Evolutionary conservation across 1,140 invertebrate genomes (phyloP), one percentile per base, ranked within the genome.

Genomic region (Heliconius melpomene): DNA sequence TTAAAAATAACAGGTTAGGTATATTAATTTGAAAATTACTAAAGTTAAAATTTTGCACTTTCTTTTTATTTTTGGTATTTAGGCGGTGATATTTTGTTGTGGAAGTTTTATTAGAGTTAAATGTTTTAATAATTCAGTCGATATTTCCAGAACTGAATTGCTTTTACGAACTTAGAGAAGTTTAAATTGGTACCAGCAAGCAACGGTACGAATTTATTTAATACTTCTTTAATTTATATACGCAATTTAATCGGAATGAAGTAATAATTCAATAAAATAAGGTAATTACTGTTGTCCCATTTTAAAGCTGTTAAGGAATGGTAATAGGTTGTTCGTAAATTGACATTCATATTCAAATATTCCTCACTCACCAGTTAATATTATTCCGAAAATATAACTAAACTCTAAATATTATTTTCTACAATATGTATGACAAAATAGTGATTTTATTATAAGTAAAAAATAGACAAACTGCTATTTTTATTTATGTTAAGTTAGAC

Each of bases 1-100:
- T 77, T 77, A 70, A 77, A 77, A 77, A 70, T 77, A 38, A 32
- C 76, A 77, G 76, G 76, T 77, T 77, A 77, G 76, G 76, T 72
- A 54, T 77, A 77, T 71, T 38, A 16, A 52, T 77, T 20, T 77
- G 32, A 13, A 72, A 72, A 16, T 72, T 40, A 7, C 71, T 72
- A 72, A 36, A 36, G 32, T 36, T 26, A 26, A 70, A 71, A 71
- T 7, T 32, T 0, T 32, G 26, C 26, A 32, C 13, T 20, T 32
- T 71, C 7, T 32, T 71, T 29, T 20, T 7, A 26, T 71, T 32
- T 32, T 36, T 71, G 70, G 2, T 52, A 20, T 20, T 52, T 52
- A 52, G 40, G 11, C 50, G 18, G 18, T 52, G n/a, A 52, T 52
- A 20, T 5, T 46, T 16, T 46, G 40, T 46, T 46, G 5, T 52